phyloP scores from a whole-genome alignment of 2,113 vertebrate genomes.

The Plecturocebus donacophilus region DNA sequence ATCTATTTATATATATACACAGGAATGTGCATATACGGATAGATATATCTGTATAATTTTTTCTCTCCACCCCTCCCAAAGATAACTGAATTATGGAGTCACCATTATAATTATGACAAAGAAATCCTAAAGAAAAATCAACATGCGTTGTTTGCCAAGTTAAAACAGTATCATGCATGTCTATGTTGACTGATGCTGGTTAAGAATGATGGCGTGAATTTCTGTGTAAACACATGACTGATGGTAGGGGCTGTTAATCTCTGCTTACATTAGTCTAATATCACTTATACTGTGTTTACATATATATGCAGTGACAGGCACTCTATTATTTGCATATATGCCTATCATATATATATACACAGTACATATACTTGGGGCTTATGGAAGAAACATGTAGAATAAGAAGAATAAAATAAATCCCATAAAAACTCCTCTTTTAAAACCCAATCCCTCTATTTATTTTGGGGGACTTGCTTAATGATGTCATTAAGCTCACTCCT shows the following conservation, averaged over 20 bases:
- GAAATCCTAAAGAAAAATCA: slow-evolving; percentile 81
- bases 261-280: slow-evolving; percentile 81
- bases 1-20: slow-evolving; percentile 82
- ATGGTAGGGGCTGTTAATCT: slow-evolving; percentile 90
- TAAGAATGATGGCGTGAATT: slow-evolving; percentile 94
- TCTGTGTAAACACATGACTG: slow-evolving; percentile 95
- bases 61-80: slow-evolving; percentile 84
- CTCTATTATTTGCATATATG: background rate
- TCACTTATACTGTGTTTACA: slow-evolving; percentile 65
- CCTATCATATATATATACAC: slow-evolving; percentile 21
- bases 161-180: slow-evolving; percentile 88
- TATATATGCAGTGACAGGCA: slow-evolving; percentile 29
- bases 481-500: slow-evolving; percentile 47
- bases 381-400: slow-evolving; percentile 17
- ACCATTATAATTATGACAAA: slow-evolving; percentile 80
- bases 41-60: slow-evolving; percentile 88
- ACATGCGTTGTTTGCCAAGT: slow-evolving; percentile 82
- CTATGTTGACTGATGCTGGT: slow-evolving; percentile 87
- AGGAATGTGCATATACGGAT: slow-evolving; percentile 81
- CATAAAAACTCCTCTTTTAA: slow-evolving; percentile 44
- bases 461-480: slow-evolving; percentile 48
- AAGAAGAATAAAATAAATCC: slow-evolving; percentile 47
- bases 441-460: slow-evolving; percentile 42
- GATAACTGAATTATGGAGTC: slow-evolving; percentile 88
- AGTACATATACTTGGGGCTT: slow-evolving; percentile 47